phyloP scores from a whole-genome alignment of 2,797 vertebrate species.

The Odontamblyopus lacepedii region DNA sequence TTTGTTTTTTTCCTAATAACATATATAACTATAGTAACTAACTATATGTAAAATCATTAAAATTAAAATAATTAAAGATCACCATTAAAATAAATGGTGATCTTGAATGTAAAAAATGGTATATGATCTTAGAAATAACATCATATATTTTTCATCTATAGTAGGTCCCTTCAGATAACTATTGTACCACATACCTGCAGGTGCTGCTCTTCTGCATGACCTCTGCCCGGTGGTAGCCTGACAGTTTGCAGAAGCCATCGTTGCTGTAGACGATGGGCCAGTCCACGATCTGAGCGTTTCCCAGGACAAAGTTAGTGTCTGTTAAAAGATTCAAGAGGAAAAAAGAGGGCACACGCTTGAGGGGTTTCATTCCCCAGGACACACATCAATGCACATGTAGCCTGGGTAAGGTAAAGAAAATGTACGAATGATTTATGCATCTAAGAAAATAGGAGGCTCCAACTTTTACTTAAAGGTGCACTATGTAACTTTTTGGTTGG shows the following conservation, averaged over 20 bases:
- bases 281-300: slow-evolving; percentile 99
- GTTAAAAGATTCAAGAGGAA: slow-evolving; percentile 62
- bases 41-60: too few species aligned
- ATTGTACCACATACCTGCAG: slow-evolving; percentile 86
- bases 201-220: slow-evolving; percentile 99
- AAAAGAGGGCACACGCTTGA: slow-evolving; percentile 34
- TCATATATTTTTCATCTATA: neutral
- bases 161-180: neutral
- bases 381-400: slow-evolving; percentile 7
- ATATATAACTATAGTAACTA: neutral
- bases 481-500: too few species aligned
- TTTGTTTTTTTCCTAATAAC: neutral
- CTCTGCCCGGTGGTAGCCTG: slow-evolving; percentile 97
- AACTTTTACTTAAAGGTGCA: too few species aligned
- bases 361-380: slow-evolving; percentile 6
- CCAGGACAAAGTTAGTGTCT: slow-evolving; percentile 99
- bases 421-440: slow-evolving; percentile 2
- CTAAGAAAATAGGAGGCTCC: neutral
- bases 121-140: neutral
- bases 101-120: too few species aligned
- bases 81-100: too few species aligned
- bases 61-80: too few species aligned
- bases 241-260: slow-evolving; percentile 98
- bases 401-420: slow-evolving; percentile 8
- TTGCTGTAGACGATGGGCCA: slow-evolving; percentile 99